These are phyloP conservation scores for Psix sp. DNA, from an alignment of 1,140 invertebrate species.

Conservation along the genomic window DNA sequence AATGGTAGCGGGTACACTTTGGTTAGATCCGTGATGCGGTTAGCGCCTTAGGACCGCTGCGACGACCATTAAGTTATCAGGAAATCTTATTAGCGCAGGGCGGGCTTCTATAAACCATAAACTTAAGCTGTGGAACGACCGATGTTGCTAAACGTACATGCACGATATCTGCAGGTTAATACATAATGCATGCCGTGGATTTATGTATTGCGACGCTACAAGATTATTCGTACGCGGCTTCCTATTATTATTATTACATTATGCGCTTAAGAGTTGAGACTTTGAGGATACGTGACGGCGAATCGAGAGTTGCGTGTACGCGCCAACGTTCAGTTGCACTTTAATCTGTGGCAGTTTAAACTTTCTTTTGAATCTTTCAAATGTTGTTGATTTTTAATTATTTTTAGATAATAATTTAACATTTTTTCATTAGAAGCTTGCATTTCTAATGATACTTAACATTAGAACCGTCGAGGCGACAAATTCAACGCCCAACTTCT, in stretches of 20 bases:
- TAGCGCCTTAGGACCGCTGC: constrained; percentile 59
- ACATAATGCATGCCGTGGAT: constrained; percentile 60
- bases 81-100: constrained; percentile 60
- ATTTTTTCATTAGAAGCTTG: too few relatives aligned
- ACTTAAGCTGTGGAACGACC: constrained; percentile 61
- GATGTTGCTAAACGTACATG: constrained; percentile 62
- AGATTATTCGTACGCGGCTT: constrained; percentile 55
- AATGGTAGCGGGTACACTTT: constrained; percentile 50
- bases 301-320: constrained; percentile 42
- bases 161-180: constrained; percentile 60
- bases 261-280: constrained; percentile 48
- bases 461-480: too few relatives aligned
- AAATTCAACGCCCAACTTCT: too few relatives aligned
- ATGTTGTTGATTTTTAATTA: constrained; percentile 37
- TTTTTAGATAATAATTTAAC: constrained; percentile 21
- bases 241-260: constrained; percentile 59
- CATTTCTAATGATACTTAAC: too few relatives aligned
- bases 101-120: constrained; percentile 67
- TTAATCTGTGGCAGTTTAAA: constrained; percentile 23
- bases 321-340: constrained; percentile 32
- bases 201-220: constrained; percentile 59
- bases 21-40: constrained; percentile 36
- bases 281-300: constrained; percentile 50
- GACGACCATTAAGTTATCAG: constrained; percentile 66
- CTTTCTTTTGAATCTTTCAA: constrained; percentile 32